Percentiles rank a stretch among this genome's conserved stretches.
Conservation (phyloP, 2,797 vertebrate genomes). For the Ctenopoma multispine region DNA sequence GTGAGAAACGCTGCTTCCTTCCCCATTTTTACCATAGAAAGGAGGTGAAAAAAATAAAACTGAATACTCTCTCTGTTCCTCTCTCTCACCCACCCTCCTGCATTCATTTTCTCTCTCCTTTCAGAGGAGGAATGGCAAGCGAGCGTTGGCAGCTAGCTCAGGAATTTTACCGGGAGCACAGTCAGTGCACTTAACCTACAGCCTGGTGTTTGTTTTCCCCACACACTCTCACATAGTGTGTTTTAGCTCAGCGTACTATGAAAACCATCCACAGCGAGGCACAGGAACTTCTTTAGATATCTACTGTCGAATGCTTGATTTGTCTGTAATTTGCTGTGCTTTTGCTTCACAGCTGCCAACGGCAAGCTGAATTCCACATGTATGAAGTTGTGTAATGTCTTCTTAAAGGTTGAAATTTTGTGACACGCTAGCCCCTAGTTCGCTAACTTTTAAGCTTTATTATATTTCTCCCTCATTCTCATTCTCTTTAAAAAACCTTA, state of each 20-base stretch:
- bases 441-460: neutral
- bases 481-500: neutral
- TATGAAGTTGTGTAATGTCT: constrained; percentile 9
- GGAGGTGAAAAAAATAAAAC: constrained; percentile 34
- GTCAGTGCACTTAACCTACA: constrained; percentile 78
- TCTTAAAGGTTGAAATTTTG: neutral
- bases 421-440: neutral
- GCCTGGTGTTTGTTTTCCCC: constrained; percentile 74
- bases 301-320: constrained; percentile 4
- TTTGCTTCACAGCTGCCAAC: neutral
- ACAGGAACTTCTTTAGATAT: constrained; percentile 24
- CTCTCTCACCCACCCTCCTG: constrained; percentile 50
- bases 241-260: constrained; percentile 56
- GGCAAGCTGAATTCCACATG: neutral
- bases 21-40: constrained; percentile 39
- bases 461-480: neutral
- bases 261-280: constrained; percentile 32
- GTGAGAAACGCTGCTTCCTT: neutral
- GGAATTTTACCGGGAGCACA: constrained; percentile 77
- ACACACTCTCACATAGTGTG: constrained; percentile 49
- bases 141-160: constrained; percentile 73
- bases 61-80: constrained; percentile 69
- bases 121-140: constrained; percentile 72
- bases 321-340: neutral
- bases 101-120: constrained; percentile 68